Evolutionary conservation across 2,888 invertebrate species (phyloP), one percentile per base, ranked within the genome.

Genomic region (Ectemnius continuus): DNA sequence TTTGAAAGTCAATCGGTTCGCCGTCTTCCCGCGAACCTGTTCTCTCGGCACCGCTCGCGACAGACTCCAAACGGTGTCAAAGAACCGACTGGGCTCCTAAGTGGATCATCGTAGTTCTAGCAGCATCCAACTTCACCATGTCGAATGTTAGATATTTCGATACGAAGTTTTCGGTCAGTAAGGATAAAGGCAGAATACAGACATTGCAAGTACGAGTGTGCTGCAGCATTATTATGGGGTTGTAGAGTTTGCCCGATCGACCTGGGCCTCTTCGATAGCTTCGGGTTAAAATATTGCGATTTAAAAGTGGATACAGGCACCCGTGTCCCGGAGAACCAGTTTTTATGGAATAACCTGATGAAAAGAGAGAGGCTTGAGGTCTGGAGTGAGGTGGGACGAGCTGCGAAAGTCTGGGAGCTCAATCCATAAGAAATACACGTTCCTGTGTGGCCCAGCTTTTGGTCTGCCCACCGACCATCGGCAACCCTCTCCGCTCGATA

Each of bases 11-110:
- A 52, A 52, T 78, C 64, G 68, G 48, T 23, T 20, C 58, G 67
- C 13, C 73, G 46, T 18, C 60, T 28, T 58, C 20, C 71, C 67
- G 66, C 73, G 76, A 86, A 86, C 86, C 81, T 79, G 86, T 85
- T 84, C 36, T 11, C 36, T 36, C 36, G 8, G 36, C 36, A 23
- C 23, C 3, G 23, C 36, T 36, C 36, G 26, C 18, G 26, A 18
- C 26, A 26, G 52, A 6, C 52, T 14, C 14, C n/a, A 5, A 52
- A 52, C 52, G 52, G 52, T 52, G 52, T 52, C 52, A 52, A 16
- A 14, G 52, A 52, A 52, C n/a, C 8, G 1, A 36, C 36, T 36
- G 36, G 36, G 36, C 5, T 11, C 4, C 8, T 8, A 36, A 36
- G 36, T 36, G 52, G 52, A 52, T 52, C 52, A 52, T 52, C 36